These are phyloP conservation scores for Conomelus anceps DNA, from an alignment of 2,888 invertebrate species.

Conservation along the genomic window DNA sequence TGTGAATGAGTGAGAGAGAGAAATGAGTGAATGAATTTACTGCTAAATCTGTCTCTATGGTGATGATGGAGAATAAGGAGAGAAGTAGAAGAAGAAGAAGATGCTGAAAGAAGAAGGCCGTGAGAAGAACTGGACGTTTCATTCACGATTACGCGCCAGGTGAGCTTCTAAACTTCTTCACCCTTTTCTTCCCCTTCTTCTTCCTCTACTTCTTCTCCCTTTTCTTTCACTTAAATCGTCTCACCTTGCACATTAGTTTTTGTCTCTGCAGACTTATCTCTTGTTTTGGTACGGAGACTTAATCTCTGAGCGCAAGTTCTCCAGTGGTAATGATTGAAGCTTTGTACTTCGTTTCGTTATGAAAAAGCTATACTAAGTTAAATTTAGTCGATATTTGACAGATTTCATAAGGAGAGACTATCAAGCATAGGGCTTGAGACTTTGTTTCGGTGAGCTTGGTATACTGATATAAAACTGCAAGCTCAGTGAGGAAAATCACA, in stretches of 20 bases:
- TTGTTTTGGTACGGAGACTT: neutral
- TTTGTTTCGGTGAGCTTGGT: too few species aligned
- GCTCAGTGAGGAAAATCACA: too few species aligned
- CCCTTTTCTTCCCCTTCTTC: conserved; percentile 7
- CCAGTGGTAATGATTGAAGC: neutral
- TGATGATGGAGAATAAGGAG: neutral
- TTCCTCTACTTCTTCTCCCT: conserved; percentile 24
- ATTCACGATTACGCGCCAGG: conserved; percentile 13
- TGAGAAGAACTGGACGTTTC: conserved; percentile 12
- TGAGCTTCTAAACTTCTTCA: conserved; percentile 7
- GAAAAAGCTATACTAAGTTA: too few species aligned
- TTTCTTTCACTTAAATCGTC: conserved; percentile 16
- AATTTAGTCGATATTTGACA: too few species aligned
- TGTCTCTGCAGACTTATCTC: neutral
- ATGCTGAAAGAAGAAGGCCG: neutral
- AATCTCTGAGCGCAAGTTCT: neutral
- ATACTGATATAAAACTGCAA: too few species aligned
- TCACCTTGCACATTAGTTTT: neutral
- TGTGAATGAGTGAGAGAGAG: too few species aligned
- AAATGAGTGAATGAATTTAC: neutral
- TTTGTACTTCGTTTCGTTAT: too few species aligned
- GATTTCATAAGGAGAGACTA: too few species aligned
- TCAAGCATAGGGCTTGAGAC: too few species aligned
- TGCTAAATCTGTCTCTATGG: neutral
- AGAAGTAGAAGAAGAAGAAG: conserved; percentile 1